These are phyloP conservation scores for Threskiornis aethiopicus DNA, from an alignment of 2,797 vertebrate species.

Conservation along the genomic window DNA sequence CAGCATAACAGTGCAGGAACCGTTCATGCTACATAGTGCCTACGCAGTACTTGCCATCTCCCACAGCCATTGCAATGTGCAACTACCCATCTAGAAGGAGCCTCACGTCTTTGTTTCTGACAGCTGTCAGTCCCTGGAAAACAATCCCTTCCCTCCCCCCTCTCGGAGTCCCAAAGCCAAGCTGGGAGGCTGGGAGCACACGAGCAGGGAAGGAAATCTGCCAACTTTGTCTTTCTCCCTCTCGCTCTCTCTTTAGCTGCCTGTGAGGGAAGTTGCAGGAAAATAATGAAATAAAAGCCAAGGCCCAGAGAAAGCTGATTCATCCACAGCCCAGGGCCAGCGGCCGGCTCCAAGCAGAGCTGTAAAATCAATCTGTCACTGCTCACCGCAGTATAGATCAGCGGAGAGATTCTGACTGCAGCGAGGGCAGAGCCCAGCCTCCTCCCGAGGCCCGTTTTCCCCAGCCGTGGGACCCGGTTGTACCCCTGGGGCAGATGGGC, in stretches of 20 bases:
- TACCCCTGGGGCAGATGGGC: not conserved
- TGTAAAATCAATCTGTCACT: conserved; percentile 76
- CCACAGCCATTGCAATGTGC: not conserved
- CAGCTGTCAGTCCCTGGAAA: conserved; percentile 32
- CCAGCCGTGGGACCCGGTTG: not conserved
- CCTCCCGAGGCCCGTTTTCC: not conserved
- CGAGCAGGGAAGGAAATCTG: not conserved
- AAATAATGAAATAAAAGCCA: conserved; percentile 74
- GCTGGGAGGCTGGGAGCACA: conserved; percentile 12
- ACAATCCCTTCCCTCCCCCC: not conserved
- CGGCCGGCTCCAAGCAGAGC: conserved; percentile 66
- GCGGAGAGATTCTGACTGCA: conserved; percentile 59
- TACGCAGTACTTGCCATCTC: not conserved
- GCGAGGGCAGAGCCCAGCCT: conserved; percentile 24
- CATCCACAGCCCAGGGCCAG: conserved; percentile 72
- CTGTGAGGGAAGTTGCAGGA: conserved; percentile 54
- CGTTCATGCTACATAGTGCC: accelerated
- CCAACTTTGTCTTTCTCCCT: not conserved
- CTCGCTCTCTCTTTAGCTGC: conserved; percentile 39
- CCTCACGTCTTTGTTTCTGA: not conserved
- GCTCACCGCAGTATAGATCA: conserved; percentile 72
- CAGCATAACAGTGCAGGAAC: not conserved
- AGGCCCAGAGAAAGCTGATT: conserved; percentile 75
- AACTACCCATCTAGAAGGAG: not conserved
- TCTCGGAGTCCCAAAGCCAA: not conserved